phyloP scores from a whole-genome alignment of 2,888 invertebrate species.

The Pammene aurita region DNA sequence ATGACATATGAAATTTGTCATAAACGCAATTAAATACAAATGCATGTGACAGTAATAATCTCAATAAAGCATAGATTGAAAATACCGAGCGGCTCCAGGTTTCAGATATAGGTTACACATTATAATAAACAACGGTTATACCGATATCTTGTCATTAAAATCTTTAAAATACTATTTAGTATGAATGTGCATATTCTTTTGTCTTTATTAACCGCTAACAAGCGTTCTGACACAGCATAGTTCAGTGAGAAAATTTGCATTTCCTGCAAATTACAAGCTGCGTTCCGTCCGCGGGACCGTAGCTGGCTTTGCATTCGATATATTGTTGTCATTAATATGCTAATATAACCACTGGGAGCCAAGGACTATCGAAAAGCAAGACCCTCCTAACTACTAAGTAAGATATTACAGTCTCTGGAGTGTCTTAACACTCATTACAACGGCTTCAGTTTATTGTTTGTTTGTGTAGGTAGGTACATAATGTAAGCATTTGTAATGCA shows the following conservation, averaged over 20 bases:
- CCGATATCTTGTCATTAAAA: neutral
- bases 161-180: neutral
- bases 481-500: conserved; percentile 8
- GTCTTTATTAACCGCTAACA: conserved; percentile 33
- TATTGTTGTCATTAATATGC: conserved; percentile 36
- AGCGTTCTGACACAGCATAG: conserved; percentile 27
- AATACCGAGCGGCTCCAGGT: conserved; percentile 4
- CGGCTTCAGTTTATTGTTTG: neutral
- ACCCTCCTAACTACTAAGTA: conserved; percentile 3
- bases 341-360: conserved; percentile 14
- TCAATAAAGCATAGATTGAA: conserved; percentile 21
- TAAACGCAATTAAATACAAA: conserved; percentile 64
- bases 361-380: conserved; percentile 19
- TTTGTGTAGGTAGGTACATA: neutral
- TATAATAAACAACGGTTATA: neutral
- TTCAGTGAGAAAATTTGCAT: conserved; percentile 33
- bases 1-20: conserved; percentile 63
- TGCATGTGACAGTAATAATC: conserved; percentile 46
- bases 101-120: conserved; percentile 1
- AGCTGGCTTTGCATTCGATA: conserved; percentile 36
- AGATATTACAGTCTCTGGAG: conserved; percentile 2
- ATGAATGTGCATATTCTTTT: neutral
- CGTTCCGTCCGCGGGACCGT: conserved; percentile 22
- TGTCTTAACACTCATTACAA: conserved; percentile 5
- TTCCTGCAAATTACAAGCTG: conserved; percentile 39